Evolutionary conservation across 2,113 vertebrate genomes (phyloP), one percentile per base, ranked within the genome.

Genomic region (Tretioscincus oriximinensis): DNA sequence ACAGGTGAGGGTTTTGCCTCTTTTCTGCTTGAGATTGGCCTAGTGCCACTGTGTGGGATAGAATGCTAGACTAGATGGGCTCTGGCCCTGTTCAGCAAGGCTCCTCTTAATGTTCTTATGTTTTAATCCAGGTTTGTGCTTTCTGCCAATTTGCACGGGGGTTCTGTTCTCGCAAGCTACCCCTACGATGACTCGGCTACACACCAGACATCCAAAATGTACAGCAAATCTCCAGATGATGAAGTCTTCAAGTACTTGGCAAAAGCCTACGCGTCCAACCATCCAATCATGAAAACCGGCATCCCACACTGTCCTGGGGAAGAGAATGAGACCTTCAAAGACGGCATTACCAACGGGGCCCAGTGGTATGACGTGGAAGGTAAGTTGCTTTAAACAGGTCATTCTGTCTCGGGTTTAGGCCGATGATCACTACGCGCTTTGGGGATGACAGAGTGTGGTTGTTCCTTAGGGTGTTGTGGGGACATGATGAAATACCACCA

Each of bases 131-230:
- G 98, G 90, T 99, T 99, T 84, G 97, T 99, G 72, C 95, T 99
- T 73, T 99, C 98, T 21, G 98, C 96, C 84, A 99, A 99, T 90
- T 94, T 99, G 41, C 98, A 99, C 0, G 98, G 98, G 2, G 98
- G 98, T 80, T 96, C 97, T 0, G 97, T 99, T 84, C 98, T 99
- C 61, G 98, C 98, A 86, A 99, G 98, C 92, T 99, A 99, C 90
- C 98, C 98, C 26, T 99, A 97, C 12, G 98, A 99, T 69, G 98
- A 99, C 92, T 98, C 98, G 9, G 87, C 91, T 47, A 73, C 63
- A 1, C 98, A 99, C 74, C 26, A 82, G 31, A 2, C 1, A 7
- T 86, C 92, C 49, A 97, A 97, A 49, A 60, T 91, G 78, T 99
- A 99, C 89, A 99, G 98, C 86, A 94, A 86, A 86, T 96, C 97